Percentiles rank a stretch among this genome's conserved stretches.
Evolutionary conservation across 2,888 invertebrate species (phyloP).

Genomic region (Germaria angustata): DNA sequence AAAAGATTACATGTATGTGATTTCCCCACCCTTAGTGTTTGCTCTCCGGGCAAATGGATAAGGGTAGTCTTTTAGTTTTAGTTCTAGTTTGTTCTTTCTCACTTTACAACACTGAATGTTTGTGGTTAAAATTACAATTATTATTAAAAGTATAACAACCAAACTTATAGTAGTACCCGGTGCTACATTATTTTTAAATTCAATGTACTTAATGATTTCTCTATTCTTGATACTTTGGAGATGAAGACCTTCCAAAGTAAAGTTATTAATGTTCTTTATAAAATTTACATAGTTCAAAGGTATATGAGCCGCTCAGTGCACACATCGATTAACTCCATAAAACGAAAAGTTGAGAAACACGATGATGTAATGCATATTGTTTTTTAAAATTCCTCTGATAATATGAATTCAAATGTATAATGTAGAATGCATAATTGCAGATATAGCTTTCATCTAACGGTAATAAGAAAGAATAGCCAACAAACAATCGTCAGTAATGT

Average conservation of each 20-base stretch:
- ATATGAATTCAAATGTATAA: too few relatives aligned
- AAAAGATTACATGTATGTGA: background rate
- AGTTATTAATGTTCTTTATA: slow-evolving; percentile 8
- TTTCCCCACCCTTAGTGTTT: background rate
- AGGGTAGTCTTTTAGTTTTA: slow-evolving; percentile 1
- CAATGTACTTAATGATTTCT: background rate
- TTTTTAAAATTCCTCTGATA: too few relatives aligned
- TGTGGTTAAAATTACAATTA: background rate
- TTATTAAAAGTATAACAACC: background rate
- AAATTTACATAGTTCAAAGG: slow-evolving; percentile 11
- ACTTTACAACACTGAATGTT: background rate
- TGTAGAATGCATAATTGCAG: too few relatives aligned
- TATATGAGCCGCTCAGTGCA: too few relatives aligned
- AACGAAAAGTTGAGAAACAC: too few relatives aligned
- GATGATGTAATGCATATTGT: too few relatives aligned
- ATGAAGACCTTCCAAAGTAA: slow-evolving; percentile 9
- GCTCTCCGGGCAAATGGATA: background rate
- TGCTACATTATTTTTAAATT: slow-evolving; percentile 12
- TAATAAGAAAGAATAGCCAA: too few relatives aligned
- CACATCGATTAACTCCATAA: too few relatives aligned
- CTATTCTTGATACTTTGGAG: slow-evolving; percentile 3
- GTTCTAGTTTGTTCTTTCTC: background rate
- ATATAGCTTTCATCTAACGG: too few relatives aligned
- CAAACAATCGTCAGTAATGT: too few relatives aligned
- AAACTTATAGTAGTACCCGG: slow-evolving; percentile 1